A percentile compares a stretch with the other conserved stretches of the same genome.
Conservation (phyloP, 2,797 vertebrate genomes). For the Clarias pachynema region DNA sequence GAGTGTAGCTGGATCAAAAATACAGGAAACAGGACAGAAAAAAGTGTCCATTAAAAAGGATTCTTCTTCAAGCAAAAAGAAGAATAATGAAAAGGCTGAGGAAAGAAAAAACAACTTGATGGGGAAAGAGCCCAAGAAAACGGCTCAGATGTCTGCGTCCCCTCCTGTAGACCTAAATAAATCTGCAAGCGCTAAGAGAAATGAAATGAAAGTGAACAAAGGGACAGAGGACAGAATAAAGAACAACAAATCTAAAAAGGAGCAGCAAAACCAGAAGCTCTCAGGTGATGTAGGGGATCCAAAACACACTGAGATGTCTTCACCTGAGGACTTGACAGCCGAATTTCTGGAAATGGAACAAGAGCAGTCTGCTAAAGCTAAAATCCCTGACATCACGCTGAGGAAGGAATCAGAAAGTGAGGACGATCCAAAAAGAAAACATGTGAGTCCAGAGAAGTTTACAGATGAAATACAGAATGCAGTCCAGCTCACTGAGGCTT, state of each 20-base stretch:
- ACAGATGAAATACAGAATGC: conserved; percentile 51
- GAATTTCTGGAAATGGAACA: conserved; percentile 71
- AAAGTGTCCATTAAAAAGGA: conserved; percentile 69
- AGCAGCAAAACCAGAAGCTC: conserved; percentile 58
- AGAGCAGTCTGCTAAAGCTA: conserved; percentile 25
- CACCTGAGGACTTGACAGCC: conserved; percentile 75
- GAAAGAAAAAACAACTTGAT: conserved; percentile 65
- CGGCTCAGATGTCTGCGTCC: conserved; percentile 17
- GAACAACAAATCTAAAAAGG: conserved; percentile 52
- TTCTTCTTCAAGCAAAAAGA: conserved; percentile 63
- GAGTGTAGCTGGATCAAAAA: conserved; percentile 43
- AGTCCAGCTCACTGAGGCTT: conserved; percentile 68
- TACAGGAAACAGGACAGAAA: conserved; percentile 65
- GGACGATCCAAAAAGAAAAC: conserved; percentile 50
- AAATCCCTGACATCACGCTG: not conserved
- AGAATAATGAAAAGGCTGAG: conserved; percentile 71
- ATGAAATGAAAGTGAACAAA: conserved; percentile 57
- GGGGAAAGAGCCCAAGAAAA: conserved; percentile 66
- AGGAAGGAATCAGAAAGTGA: conserved; percentile 6
- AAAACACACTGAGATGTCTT: conserved; percentile 72
- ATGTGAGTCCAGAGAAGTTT: conserved; percentile 61
- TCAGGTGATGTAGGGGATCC: conserved; percentile 50
- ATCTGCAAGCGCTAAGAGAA: conserved; percentile 61
- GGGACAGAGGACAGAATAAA: conserved; percentile 58
- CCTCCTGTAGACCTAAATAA: conserved; percentile 55